Base-by-base conservation (phyloP, 2,888 invertebrate species). In the Apamea sordens region DNA sequence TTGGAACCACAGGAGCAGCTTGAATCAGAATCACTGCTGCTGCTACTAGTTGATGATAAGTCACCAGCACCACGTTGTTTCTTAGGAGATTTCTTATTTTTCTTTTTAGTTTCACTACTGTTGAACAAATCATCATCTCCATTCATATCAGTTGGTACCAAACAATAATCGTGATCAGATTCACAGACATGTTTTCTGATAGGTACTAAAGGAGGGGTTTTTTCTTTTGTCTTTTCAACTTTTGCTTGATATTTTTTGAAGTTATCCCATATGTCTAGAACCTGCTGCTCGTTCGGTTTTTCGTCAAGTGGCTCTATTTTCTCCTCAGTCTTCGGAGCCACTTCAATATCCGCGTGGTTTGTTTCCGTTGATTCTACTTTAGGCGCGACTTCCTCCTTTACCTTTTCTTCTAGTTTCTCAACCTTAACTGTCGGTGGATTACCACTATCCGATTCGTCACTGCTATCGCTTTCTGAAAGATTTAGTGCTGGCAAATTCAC, bases 1-100 rank as follows among this genome's bases (percentile, higher is more conserved):
- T 98, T 98, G 0, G 98, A 98, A 7, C 98, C 98, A 92, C 98
- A 98, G 0, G 98, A 98, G 91, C 98, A 98, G 91, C 98, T 98
- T 1, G 98, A 98, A 89, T 95, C 96, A 84, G 98, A 98, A 89
- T 98, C 98, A 88, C 98, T 98, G 84, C 98, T 98, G 36, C 98
- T 98, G 89, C 98, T 98, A 91, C 98, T 98, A 0, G 98, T 98
- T 1, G 98, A 98, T 36, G 98, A 98, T 83, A 97, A 95, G 53
- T 93, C 95, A 68, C 95, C 96, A 65, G 94, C 95, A 71, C 94
- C 96, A 65, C 94, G 95, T 91, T 90, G 95, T 94, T 96, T 97
- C 92, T 95, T 97, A 77, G 94, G 96, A 85, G 95, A 94, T 89
- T 97, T 97, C 89, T 94, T 95, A 92, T 94, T 95, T 94, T 97